These are phyloP conservation scores for Brachyhypopomus occidentalis DNA, from an alignment of 2,113 vertebrate genomes.

Conservation along the genomic window DNA sequence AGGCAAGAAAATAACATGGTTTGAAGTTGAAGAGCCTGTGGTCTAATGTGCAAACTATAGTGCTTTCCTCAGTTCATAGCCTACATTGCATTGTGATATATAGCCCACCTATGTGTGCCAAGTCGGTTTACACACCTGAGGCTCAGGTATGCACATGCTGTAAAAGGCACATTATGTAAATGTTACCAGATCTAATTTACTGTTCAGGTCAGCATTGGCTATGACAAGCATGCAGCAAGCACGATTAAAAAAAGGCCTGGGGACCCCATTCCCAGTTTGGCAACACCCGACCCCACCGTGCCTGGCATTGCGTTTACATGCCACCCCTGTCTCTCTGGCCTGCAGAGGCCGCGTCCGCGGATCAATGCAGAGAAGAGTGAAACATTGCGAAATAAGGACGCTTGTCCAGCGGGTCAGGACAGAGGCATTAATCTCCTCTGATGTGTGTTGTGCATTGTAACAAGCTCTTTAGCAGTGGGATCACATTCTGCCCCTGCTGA, in stretches of 20 bases:
- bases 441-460: slow-evolving; percentile 62
- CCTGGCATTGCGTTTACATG: slow-evolving; percentile 6
- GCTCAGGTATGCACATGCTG: neutral
- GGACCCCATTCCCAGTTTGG: neutral
- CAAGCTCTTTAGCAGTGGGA: slow-evolving; percentile 50
- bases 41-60: slow-evolving; percentile 13
- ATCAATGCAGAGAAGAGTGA: slow-evolving; percentile 56
- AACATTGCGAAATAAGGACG: slow-evolving; percentile 60
- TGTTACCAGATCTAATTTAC: too few relatives aligned
- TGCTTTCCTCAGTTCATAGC: neutral
- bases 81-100: neutral
- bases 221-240: too few relatives aligned
- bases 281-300: neutral
- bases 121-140: neutral
- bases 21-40: slow-evolving; percentile 4
- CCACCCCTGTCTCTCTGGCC: slow-evolving; percentile 34
- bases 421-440: slow-evolving; percentile 64
- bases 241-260: neutral
- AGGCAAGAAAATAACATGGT: slow-evolving; percentile 16
- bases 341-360: slow-evolving; percentile 53
- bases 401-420: slow-evolving; percentile 63
- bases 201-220: too few relatives aligned
- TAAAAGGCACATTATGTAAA: neutral
- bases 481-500: slow-evolving; percentile 50
- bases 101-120: neutral